Base-by-base conservation (phyloP, 1,140 invertebrate species). In the Aphelenchoides fujianensis region DNA sequence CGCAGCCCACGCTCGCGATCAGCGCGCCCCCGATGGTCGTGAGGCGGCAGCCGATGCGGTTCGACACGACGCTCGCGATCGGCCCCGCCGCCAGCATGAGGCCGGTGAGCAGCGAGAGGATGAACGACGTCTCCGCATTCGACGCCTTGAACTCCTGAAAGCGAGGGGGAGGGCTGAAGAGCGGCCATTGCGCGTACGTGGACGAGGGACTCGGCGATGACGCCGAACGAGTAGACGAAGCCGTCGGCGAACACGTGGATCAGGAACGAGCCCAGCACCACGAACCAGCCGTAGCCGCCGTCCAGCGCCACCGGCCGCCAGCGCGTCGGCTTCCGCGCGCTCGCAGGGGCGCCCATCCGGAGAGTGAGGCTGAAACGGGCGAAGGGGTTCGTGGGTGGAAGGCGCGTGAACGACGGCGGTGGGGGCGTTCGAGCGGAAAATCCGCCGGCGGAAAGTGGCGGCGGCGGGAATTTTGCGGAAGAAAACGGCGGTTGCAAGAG, bases 201-300 rank as follows among this genome's bases (percentile, higher is more conserved):
- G 55, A 92, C 85, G 78, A 95, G 75, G 3, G 66, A 72, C 31
- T 83, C 78, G 27, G 75, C 77, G 9, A 83, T 77, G 7, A 83
- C 81, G n/a, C 86, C 87, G 74, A 88, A 87, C 7, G 87, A 86
- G 74, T 87, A 88, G 23, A 85, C 84, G 62, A 88, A 84, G 7
- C 95, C 95, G 84, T 98, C 95, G 19, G 97, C 93, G 74, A 98
- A 92, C 87, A 97, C 91, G 89, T 98, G 97, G 85, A 95, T 95
- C 89, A 97, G 90, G 86, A 98, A 98, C 9, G 92, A 94, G 41
- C 76, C 93, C 78, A 95, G 90, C 34, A 96, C 94, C 70, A 97
- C 90, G 85, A 95, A 89, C 93, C 93, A 96, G 1, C 93, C 93
- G 71, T 81, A 87, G 37, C 88, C 88, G 19, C 86, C 86, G 63